Conservation (phyloP, 23 tunicate genomes). For the Halocynthia aurantium region DNA sequence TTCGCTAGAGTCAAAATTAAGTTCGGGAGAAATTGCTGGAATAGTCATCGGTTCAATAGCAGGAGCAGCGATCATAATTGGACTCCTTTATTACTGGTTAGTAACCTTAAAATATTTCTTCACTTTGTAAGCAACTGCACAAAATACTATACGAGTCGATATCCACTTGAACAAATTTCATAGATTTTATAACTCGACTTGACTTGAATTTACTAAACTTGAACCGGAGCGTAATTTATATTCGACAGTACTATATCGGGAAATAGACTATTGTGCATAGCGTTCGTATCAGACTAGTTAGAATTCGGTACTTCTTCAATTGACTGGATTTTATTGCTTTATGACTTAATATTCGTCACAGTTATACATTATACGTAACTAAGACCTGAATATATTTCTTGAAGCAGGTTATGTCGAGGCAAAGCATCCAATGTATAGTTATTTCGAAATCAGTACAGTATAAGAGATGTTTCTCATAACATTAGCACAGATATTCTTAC, state of each 20-base stretch:
- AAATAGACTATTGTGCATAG: background rate
- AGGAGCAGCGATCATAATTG: conserved; percentile 11
- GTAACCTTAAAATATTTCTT: background rate
- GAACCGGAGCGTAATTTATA: background rate
- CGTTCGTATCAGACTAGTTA: too few relatives aligned
- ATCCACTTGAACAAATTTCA: background rate
- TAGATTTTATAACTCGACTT: background rate
- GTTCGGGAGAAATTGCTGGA: conserved; percentile 18
- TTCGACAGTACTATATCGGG: background rate
- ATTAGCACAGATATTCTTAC: too few relatives aligned
- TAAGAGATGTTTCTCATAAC: too few relatives aligned
- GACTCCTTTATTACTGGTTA: conserved; percentile 5
- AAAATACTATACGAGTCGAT: background rate
- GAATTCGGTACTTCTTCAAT: too few relatives aligned
- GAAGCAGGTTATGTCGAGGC: too few relatives aligned
- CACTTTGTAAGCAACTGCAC: background rate
- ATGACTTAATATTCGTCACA: too few relatives aligned
- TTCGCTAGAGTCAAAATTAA: background rate
- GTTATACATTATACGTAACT: too few relatives aligned
- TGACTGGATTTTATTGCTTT: too few relatives aligned
- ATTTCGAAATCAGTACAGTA: too few relatives aligned
- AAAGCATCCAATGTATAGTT: too few relatives aligned
- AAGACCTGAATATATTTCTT: too few relatives aligned
- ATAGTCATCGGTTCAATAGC: conserved; percentile 26
- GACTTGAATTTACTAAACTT: background rate